These are phyloP conservation scores for Sinonovacula constricta DNA, from an alignment of 1,140 invertebrate genomes.

Conservation along the genomic window DNA sequence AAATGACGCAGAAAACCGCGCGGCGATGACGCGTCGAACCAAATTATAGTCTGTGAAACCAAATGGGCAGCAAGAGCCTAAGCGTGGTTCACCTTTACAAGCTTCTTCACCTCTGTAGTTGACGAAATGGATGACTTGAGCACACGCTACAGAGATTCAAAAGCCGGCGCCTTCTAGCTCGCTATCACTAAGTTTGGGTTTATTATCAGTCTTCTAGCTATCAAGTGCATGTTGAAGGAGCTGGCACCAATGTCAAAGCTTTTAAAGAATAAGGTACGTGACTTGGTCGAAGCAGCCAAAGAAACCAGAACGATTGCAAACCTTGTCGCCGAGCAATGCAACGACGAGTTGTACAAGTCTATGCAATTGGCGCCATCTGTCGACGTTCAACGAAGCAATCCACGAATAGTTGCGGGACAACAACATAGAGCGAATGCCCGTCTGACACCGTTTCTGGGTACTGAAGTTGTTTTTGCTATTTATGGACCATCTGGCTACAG, in stretches of 20 bases:
- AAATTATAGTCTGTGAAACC: constrained; percentile 12
- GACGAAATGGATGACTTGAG: neutral
- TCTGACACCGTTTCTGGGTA: neutral
- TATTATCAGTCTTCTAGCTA: neutral
- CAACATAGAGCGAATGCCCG: neutral
- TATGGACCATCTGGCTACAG: neutral
- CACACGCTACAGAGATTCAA: neutral
- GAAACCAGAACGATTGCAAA: neutral
- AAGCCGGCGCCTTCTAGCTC: neutral
- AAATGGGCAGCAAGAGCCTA: neutral
- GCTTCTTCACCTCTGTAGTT: neutral
- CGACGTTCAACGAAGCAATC: neutral
- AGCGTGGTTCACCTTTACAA: neutral
- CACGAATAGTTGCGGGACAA: neutral
- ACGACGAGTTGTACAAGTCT: neutral
- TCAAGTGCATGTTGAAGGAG: neutral
- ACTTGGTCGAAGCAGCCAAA: neutral
- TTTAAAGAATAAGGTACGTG: neutral
- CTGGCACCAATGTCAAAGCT: neutral
- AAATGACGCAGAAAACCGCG: neutral
- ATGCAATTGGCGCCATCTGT: neutral
- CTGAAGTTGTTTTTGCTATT: neutral
- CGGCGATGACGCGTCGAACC: neutral
- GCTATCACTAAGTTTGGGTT: neutral
- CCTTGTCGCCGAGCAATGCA: neutral